Evolutionary conservation across 2,797 vertebrate genomes (phyloP), one percentile per base, ranked within the genome.

Genomic region (Cynopterus sphinx): DNA sequence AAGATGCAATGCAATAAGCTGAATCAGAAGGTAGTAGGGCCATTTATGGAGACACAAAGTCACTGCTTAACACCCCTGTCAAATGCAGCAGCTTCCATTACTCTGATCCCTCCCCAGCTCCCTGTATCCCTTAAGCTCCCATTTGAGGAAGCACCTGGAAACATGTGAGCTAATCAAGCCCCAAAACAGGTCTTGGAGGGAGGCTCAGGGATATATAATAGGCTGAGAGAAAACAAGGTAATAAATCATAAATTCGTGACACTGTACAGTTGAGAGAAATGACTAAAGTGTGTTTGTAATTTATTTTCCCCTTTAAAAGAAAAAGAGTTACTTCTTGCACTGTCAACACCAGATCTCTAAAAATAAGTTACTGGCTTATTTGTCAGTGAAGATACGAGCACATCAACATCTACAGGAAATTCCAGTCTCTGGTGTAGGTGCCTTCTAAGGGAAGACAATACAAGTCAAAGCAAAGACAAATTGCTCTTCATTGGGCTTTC

Each of bases 381-480:
- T 96, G 67, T 95, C 81, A 94, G 84, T 82, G 67, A 77, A 77
- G 94, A 81, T 78, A 91, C 39, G 59, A 82, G 39, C 53, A 79
- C 91, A 61, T 95, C 57, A 88, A 49, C 71, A 93, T 94, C 55
- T 49, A 31, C 36, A 83, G 97, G 96, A 97, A 97, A 97, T 78
- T 33, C 0, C 33, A 87, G 59, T 73, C 95, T 78, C n/a, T 92
- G 61, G 67, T 95, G 70, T 1, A 0, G 68, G 75, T 36, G 22
- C 68, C 96, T 98, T 97, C 39, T 96, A 98, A 95, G 74, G 78
- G 93, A 84, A 97, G 88, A 96, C 93, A 95, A 85, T 7, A 87
- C 90, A 95, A 96, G 22, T 68, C n/a, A 12, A 78, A 71, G 28
- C 8, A 15, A 79, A 92, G 92, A 67, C 9, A 96, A 96, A 97